phyloP scores from a whole-genome alignment of 1,140 invertebrate genomes.

The Magallana ariakensis region DNA sequence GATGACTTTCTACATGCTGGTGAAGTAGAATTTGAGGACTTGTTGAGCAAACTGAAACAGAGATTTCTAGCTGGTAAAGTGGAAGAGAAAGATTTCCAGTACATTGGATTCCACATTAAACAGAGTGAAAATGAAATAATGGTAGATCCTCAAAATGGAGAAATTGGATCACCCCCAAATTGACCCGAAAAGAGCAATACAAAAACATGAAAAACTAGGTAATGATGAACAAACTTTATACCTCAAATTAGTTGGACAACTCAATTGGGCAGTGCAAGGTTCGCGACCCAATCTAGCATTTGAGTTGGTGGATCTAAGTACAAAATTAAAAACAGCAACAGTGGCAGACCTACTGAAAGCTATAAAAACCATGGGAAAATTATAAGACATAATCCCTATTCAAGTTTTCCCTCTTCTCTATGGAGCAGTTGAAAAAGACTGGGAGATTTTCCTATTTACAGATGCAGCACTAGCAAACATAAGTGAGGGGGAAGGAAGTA shows the following conservation, averaged over 20 bases:
- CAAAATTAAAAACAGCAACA: too few relatives aligned
- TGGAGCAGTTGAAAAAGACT: background rate
- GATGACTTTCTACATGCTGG: slow-evolving; percentile 58
- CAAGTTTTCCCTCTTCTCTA: background rate
- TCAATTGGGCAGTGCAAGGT: slow-evolving; percentile 59
- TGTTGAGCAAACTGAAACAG: slow-evolving; percentile 42
- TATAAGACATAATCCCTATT: background rate
- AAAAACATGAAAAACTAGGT: slow-evolving; percentile 28
- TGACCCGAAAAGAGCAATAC: slow-evolving; percentile 29
- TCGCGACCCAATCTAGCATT: slow-evolving; percentile 58
- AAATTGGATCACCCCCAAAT: slow-evolving; percentile 43
- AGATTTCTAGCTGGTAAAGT: slow-evolving; percentile 59
- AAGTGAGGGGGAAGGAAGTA: slow-evolving; percentile 47
- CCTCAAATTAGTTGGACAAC: slow-evolving; percentile 45
- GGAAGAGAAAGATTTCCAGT: too few relatives aligned
- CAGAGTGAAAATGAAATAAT: slow-evolving; percentile 49
- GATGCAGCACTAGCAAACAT: too few relatives aligned
- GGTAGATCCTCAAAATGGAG: slow-evolving; percentile 52
- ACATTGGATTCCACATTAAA: slow-evolving; percentile 54
- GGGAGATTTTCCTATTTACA: slow-evolving; percentile 38
- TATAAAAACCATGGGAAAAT: slow-evolving; percentile 15
- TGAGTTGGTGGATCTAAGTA: slow-evolving; percentile 55
- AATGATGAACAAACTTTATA: slow-evolving; percentile 43
- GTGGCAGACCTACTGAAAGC: too few relatives aligned
- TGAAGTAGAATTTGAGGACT: slow-evolving; percentile 45